Conservation (phyloP, 2,113 vertebrate species). For the Microcebus jonahi region DNA sequence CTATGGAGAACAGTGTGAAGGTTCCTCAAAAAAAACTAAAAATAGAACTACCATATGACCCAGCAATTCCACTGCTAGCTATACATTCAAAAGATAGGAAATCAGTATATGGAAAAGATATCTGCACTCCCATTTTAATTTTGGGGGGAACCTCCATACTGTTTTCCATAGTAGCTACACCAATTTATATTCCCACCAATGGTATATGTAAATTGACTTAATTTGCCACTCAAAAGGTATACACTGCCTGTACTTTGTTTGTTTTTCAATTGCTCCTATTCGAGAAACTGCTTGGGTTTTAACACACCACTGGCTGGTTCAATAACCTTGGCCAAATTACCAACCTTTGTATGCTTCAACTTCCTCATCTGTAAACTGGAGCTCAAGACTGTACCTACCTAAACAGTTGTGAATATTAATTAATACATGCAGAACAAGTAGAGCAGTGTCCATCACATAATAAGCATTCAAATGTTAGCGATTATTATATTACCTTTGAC, state of each 20-base stretch:
- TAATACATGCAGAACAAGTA: background rate
- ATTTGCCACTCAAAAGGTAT: background rate
- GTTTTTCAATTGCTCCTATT: too few species aligned
- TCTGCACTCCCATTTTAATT: background rate
- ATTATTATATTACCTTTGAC: background rate
- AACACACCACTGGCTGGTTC: background rate
- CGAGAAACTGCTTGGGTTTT: background rate
- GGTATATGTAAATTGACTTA: background rate
- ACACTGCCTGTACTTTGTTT: background rate
- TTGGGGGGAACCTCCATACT: background rate
- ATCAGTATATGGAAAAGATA: too few species aligned
- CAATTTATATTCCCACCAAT: background rate
- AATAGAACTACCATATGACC: too few species aligned
- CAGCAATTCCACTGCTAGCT: too few species aligned
- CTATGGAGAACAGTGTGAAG: too few species aligned
- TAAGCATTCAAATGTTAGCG: background rate
- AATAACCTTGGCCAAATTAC: background rate
- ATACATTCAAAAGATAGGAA: too few species aligned
- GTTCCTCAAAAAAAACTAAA: too few species aligned
- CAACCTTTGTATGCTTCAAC: background rate
- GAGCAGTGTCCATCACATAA: background rate
- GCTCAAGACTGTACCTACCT: background rate
- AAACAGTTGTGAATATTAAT: background rate
- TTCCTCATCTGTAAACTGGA: background rate
- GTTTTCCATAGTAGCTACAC: background rate